Evolutionary conservation across 2,113 vertebrate species (phyloP).

Genomic region (Saccopteryx bilineata): DNA sequence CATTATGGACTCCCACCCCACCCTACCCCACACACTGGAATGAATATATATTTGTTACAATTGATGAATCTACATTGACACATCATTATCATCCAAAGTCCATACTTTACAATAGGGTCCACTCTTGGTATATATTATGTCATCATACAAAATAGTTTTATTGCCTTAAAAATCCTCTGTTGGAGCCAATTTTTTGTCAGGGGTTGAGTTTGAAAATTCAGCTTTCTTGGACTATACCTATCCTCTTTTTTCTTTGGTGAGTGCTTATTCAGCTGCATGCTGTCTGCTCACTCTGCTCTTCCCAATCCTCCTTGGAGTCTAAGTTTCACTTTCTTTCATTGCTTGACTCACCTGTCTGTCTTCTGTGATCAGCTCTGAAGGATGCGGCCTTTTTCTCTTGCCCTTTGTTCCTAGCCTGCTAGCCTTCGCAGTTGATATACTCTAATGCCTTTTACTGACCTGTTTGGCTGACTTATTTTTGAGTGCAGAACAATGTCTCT

Average conservation of each 20-base stretch:
- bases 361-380: neutral
- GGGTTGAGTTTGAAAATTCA: neutral
- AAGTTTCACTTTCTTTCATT: constrained; percentile 54
- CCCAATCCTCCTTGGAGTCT: neutral
- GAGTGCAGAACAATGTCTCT: neutral
- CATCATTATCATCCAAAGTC: neutral
- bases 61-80: neutral
- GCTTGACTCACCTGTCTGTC: neutral
- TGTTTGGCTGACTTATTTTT: neutral
- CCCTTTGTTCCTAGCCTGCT: neutral
- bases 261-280: neutral
- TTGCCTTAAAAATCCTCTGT: neutral
- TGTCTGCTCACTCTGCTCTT: neutral
- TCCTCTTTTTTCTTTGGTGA: neutral
- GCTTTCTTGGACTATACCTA: neutral
- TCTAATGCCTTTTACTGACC: neutral
- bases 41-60: neutral
- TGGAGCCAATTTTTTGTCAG: neutral
- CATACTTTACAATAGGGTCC: neutral
- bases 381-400: neutral
- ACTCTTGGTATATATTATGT: neutral
- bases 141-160: neutral
- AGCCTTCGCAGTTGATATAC: neutral
- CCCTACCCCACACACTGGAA: neutral
- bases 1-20: neutral